These are phyloP conservation scores for Triplophysa rosa DNA, from an alignment of 2,113 vertebrate species.

Conservation along the genomic window DNA sequence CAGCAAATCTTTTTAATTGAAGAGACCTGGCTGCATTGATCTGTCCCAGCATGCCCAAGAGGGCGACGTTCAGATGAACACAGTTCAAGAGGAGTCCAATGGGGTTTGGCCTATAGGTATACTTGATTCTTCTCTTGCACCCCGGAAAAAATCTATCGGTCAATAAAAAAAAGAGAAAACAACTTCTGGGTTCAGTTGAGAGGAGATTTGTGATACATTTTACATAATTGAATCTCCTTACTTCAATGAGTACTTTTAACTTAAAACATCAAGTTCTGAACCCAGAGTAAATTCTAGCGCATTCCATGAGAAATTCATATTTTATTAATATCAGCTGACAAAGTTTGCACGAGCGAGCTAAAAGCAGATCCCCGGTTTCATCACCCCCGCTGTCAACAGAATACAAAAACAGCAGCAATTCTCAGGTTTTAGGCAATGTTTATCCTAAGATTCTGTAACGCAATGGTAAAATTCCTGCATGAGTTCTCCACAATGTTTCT, in stretches of 20 bases:
- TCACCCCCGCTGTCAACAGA: no score
- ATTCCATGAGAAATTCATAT: no score
- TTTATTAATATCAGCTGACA: no score
- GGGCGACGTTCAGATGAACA: constrained; percentile 41
- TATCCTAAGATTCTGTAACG: not conserved
- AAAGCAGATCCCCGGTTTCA: no score
- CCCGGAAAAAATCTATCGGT: constrained; percentile 11
- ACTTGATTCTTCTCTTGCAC: constrained; percentile 38
- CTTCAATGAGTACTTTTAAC: no score
- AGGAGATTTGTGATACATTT: not conserved
- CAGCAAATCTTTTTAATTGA: constrained; percentile 65
- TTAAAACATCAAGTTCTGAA: no score
- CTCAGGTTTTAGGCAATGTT: not conserved
- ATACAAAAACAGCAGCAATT: not conserved
- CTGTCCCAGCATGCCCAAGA: constrained; percentile 48
- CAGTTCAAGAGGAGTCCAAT: constrained; percentile 38
- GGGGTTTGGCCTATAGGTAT: constrained; percentile 39
- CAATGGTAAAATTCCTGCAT: not conserved
- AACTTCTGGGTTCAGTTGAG: not conserved
- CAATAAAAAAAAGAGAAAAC: constrained; percentile 20
- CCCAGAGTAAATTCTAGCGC: no score
- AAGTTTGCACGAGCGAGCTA: no score
- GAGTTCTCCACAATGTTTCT: not conserved
- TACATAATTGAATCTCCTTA: no score
- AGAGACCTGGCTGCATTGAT: constrained; percentile 62